Percentiles rank a stretch among this genome's conserved stretches.
Evolutionary conservation across 1,140 invertebrate species (phyloP).

Genomic region (Sitobion miscanthi): DNA sequence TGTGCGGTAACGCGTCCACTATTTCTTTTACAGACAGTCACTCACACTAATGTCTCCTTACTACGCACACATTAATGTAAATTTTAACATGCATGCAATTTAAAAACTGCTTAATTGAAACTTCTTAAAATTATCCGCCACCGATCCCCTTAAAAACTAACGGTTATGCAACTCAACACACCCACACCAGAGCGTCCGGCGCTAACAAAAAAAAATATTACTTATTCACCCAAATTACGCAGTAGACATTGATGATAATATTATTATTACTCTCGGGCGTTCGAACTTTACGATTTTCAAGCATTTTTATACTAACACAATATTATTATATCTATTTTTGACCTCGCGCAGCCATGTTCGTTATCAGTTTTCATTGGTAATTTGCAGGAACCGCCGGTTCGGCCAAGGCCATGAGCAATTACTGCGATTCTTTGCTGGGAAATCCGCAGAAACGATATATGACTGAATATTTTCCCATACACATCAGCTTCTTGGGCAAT

Average conservation of each 20-base stretch:
- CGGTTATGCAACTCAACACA: too few species aligned
- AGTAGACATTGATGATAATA: too few species aligned
- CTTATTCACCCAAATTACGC: neutral
- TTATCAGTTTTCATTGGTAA: neutral
- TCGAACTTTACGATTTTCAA: neutral
- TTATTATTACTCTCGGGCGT: neutral
- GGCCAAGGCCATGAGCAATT: constrained; percentile 75
- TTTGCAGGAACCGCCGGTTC: constrained; percentile 71
- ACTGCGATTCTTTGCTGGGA: constrained; percentile 72
- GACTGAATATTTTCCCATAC: constrained; percentile 67
- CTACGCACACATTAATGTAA: too few species aligned
- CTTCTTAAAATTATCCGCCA: too few species aligned
- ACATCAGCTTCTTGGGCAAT: constrained; percentile 67
- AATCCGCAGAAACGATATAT: constrained; percentile 70
- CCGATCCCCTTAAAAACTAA: too few species aligned
- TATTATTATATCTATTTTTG: neutral
- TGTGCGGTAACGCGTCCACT: too few species aligned
- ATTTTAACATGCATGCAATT: too few species aligned
- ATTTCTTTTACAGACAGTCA: too few species aligned
- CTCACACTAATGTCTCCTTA: too few species aligned
- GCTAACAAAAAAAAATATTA: neutral
- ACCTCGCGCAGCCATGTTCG: neutral
- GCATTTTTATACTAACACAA: neutral
- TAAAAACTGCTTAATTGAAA: too few species aligned
- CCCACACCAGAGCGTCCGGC: too few species aligned